These are phyloP conservation scores for Manis pentadactyla DNA, from an alignment of 2,797 vertebrate genomes.

Conservation along the genomic window DNA sequence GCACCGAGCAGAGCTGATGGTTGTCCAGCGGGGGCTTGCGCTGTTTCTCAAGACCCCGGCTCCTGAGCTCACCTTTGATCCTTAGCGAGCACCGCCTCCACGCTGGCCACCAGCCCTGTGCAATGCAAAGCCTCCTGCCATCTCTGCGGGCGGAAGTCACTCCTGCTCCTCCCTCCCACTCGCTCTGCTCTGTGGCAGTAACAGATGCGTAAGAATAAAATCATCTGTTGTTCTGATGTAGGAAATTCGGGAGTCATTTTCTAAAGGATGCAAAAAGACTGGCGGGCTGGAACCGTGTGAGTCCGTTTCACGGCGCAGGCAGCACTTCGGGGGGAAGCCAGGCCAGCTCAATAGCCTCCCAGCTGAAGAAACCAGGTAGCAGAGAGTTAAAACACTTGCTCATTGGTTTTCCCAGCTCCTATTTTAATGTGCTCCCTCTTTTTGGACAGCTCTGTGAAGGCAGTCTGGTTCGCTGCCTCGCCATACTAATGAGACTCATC, in stretches of 20 bases:
- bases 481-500: slow-evolving; percentile 94
- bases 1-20: neutral
- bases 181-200: slow-evolving; percentile 54
- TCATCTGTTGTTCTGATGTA: slow-evolving; percentile 62
- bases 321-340: slow-evolving; percentile 72
- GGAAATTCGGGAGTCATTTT: slow-evolving; percentile 63
- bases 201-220: slow-evolving; percentile 67
- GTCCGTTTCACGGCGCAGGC: slow-evolving; percentile 56
- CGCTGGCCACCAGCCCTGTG: fast-evolving
- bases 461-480: slow-evolving; percentile 91
- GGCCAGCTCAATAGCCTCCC: slow-evolving; percentile 69
- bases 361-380: slow-evolving; percentile 85
- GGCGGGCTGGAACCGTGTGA: slow-evolving; percentile 17
- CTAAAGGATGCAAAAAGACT: slow-evolving; percentile 25
- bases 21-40: neutral
- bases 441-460: slow-evolving; percentile 92
- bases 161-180: neutral
- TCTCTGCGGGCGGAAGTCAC: neutral
- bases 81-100: neutral
- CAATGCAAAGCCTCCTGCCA: neutral
- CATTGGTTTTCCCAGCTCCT: slow-evolving; percentile 89
- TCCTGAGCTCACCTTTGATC: neutral
- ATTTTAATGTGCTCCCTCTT: slow-evolving; percentile 90
- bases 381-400: slow-evolving; percentile 90
- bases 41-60: neutral